A percentile compares a stretch with the other conserved stretches of the same genome.
Evolutionary conservation across 1,140 invertebrate species (phyloP).

Genomic region (Micrasema longulum): DNA sequence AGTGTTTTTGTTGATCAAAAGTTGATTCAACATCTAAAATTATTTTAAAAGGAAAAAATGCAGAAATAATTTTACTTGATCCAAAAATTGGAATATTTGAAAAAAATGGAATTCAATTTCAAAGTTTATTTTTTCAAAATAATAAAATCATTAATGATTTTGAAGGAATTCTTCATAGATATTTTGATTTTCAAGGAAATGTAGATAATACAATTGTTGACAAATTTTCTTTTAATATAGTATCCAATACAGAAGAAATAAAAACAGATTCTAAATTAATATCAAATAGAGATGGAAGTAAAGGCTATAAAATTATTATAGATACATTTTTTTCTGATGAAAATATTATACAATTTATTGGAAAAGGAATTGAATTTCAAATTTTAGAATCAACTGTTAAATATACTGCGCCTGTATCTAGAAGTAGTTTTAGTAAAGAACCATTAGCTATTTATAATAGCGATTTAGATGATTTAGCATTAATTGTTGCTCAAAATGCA

Average conservation of each 20-base stretch:
- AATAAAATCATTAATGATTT: neutral
- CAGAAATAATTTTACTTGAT: neutral
- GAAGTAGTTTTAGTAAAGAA: slow-evolving; percentile 3
- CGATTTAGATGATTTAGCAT: slow-evolving; percentile 3
- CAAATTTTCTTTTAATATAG: neutral
- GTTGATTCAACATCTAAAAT: neutral
- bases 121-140: slow-evolving; percentile 1
- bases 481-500: slow-evolving; percentile 2
- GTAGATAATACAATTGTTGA: neutral
- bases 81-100: neutral
- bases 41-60: neutral
- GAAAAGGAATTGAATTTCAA: neutral
- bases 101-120: neutral
- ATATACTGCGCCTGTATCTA: neutral
- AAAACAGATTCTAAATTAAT: neutral
- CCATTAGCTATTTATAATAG: slow-evolving; percentile 3
- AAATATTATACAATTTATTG: slow-evolving; percentile 1
- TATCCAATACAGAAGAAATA: neutral
- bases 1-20: too few species aligned
- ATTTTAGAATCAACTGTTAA: neutral
- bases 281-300: neutral
- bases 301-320: neutral
- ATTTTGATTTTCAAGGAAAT: neutral
- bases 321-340: neutral
- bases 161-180: neutral